phyloP scores from a whole-genome alignment of 2,113 vertebrate species.

The Poeciliopsis occidentalis region DNA sequence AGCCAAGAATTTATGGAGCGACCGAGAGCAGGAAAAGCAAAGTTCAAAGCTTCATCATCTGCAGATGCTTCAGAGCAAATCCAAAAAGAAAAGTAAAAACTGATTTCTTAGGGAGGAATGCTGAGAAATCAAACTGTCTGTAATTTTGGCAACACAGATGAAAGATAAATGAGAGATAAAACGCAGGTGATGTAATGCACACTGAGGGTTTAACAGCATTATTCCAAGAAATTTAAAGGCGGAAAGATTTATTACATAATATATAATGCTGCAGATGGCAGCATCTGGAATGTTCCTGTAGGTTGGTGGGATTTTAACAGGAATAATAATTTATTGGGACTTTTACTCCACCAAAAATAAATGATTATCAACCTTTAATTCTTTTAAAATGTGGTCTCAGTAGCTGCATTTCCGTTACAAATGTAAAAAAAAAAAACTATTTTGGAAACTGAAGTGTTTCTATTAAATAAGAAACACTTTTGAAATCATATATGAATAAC shows the following conservation, averaged over 20 bases:
- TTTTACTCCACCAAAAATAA: neutral
- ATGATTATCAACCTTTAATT: neutral
- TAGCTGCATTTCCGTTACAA: slow-evolving; percentile 1
- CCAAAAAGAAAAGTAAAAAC: slow-evolving; percentile 5
- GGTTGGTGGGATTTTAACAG: slow-evolving; percentile 15
- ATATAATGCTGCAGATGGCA: slow-evolving; percentile 35
- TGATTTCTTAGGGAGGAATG: slow-evolving; percentile 26
- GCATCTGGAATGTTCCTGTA: slow-evolving; percentile 20
- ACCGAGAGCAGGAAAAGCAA: slow-evolving; percentile 2
- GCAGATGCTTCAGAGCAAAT: slow-evolving; percentile 25
- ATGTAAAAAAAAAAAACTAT: too few species aligned
- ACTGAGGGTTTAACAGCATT: slow-evolving; percentile 4
- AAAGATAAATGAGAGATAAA: slow-evolving; percentile 40
- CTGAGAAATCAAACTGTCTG: slow-evolving; percentile 37
- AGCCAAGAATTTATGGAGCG: neutral
- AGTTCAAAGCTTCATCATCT: slow-evolving; percentile 19
- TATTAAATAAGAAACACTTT: too few species aligned
- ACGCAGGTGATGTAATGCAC: slow-evolving; percentile 36
- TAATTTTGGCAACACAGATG: slow-evolving; percentile 22
- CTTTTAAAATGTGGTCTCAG: neutral
- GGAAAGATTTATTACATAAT: slow-evolving; percentile 37
- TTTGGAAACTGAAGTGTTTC: too few species aligned
- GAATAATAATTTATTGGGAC: slow-evolving; percentile 4
- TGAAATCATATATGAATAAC: too few species aligned
- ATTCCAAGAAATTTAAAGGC: slow-evolving; percentile 1